phyloP scores from a whole-genome alignment of 64 coral and sea anemone genomes.

The Dendrophyllia cribrosa region DNA sequence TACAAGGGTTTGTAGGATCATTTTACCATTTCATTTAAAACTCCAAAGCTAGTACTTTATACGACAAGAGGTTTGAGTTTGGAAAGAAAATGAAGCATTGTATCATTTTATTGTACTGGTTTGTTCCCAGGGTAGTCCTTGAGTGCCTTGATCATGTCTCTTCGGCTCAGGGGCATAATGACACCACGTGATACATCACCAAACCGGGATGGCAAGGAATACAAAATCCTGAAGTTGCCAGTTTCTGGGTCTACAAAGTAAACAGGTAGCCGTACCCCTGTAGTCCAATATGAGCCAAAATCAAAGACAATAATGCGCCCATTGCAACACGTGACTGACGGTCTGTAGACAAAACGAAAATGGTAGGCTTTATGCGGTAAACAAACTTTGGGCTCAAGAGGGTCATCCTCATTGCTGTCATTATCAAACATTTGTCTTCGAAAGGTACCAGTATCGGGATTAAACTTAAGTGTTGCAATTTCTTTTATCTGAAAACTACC shows the following conservation, averaged over 20 bases:
- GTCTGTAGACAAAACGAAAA: background rate
- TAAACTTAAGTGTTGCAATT: no score
- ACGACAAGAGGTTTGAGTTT: no score
- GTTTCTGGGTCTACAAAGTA: constrained; percentile 20
- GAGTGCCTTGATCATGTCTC: constrained; percentile 29
- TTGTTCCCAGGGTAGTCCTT: constrained; percentile 1
- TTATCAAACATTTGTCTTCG: background rate
- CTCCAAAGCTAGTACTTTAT: no score
- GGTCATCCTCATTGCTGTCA: background rate
- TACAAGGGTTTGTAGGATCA: no score
- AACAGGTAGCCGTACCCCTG: constrained; percentile 7
- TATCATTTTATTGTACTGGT: no score
- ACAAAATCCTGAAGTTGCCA: constrained; percentile 16
- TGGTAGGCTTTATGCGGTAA: no score
- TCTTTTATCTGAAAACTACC: background rate
- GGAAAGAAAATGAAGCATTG: no score
- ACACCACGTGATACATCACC: constrained; percentile 11
- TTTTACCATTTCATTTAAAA: no score
- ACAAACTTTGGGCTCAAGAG: background rate
- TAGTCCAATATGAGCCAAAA: constrained; percentile 7
- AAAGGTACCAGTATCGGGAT: no score
- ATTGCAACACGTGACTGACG: constrained; percentile 37
- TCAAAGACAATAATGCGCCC: constrained; percentile 17
- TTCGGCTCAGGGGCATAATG: constrained; percentile 36
- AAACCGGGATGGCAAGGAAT: background rate